phyloP scores from a whole-genome alignment of 53 echinoderm and acorn worm species.

The Echinometra lucunter region DNA sequence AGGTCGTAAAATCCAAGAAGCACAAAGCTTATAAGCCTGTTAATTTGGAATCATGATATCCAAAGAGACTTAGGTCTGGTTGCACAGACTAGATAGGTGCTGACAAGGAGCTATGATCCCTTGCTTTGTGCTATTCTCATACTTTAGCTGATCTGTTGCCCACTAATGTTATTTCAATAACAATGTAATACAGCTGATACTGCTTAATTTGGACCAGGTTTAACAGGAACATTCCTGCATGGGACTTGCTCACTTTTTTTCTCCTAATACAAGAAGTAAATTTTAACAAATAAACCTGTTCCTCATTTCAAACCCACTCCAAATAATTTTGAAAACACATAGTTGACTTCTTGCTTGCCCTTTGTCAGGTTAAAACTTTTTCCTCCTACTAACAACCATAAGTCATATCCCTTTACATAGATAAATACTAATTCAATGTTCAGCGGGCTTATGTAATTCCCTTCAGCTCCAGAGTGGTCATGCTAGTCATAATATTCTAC shows the following conservation, averaged over 20 bases:
- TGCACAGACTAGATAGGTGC: neutral
- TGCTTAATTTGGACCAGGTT: neutral
- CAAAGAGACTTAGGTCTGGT: neutral
- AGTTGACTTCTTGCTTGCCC: too few relatives aligned
- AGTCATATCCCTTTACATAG: too few relatives aligned
- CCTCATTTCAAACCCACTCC: neutral
- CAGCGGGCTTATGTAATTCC: too few relatives aligned
- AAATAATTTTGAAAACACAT: too few relatives aligned
- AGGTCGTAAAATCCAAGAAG: neutral
- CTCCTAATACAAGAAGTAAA: neutral
- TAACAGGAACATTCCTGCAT: neutral
- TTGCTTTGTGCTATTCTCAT: neutral
- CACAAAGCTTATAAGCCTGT: neutral
- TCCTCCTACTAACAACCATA: too few relatives aligned
- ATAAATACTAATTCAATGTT: too few relatives aligned
- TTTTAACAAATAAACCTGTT: neutral
- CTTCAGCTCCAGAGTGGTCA: too few relatives aligned
- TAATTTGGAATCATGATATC: neutral
- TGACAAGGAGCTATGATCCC: neutral
- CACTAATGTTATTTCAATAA: neutral
- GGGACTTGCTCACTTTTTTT: neutral
- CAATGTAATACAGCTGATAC: neutral
- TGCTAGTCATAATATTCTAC: neutral
- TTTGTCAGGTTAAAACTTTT: too few relatives aligned
- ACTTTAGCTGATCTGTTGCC: neutral